Percentiles rank a stretch among this genome's conserved stretches.
phyloP scores from a whole-genome alignment of 2,113 vertebrate species.

The Chaetorhynchus papuensis region DNA sequence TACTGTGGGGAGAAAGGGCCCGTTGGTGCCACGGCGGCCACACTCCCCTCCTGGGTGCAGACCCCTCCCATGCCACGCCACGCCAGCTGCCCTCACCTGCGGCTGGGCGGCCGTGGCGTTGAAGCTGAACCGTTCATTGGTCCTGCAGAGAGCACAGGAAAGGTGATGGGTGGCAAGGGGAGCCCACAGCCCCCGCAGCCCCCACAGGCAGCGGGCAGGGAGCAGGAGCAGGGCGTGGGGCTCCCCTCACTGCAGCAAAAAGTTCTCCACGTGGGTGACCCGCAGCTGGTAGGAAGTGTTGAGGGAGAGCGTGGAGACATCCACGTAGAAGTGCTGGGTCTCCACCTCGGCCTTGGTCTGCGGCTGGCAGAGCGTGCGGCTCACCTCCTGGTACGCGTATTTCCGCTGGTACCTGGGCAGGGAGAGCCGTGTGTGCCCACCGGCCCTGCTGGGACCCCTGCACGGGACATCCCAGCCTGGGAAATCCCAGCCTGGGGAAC shows the following conservation, averaged over 20 bases:
- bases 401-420: slow-evolving; percentile 87
- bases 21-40: fast-evolving
- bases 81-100: slow-evolving; percentile 76
- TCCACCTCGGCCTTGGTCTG: slow-evolving; percentile 79
- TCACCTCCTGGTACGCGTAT: slow-evolving; percentile 90
- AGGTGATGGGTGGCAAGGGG: fast-evolving
- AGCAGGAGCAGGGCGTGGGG: fast-evolving
- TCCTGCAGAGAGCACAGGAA: slow-evolving; percentile 67
- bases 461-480: background rate
- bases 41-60: fast-evolving
- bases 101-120: slow-evolving; percentile 95
- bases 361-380: slow-evolving; percentile 91
- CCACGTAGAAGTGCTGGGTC: slow-evolving; percentile 91
- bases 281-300: slow-evolving; percentile 85
- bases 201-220: background rate
- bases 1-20: slow-evolving; percentile 71
- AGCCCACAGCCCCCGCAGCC: fast-evolving
- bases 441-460: background rate
- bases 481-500: background rate
- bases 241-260: slow-evolving; percentile 83
- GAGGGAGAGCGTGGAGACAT: slow-evolving; percentile 88
- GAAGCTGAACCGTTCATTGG: slow-evolving; percentile 84
- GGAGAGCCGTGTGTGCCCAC: background rate
- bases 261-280: slow-evolving; percentile 88
- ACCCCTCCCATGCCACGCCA: fast-evolving